Evolutionary conservation across 1,140 invertebrate species (phyloP).

Genomic region (Drosophila carrolli): DNA sequence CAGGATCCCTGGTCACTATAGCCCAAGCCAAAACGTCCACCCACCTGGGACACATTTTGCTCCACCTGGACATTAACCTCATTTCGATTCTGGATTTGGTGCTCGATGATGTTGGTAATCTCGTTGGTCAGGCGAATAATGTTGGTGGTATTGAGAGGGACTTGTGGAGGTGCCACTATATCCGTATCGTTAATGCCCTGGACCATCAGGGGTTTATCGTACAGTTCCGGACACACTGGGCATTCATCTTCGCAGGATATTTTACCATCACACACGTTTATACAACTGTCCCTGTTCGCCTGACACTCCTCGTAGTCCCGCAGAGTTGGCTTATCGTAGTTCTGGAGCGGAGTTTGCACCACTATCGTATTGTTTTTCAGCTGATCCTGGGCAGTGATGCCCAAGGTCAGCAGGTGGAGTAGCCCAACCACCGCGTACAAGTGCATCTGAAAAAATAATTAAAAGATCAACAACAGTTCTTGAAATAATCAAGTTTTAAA

Average conservation of each 20-base stretch:
- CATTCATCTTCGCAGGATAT: slow-evolving; percentile 50
- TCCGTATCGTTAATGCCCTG: slow-evolving; percentile 73
- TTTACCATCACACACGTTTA: slow-evolving; percentile 24
- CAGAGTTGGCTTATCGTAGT: slow-evolving; percentile 69
- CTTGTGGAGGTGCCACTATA: slow-evolving; percentile 26
- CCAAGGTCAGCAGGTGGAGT: slow-evolving; percentile 28
- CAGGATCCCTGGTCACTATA: slow-evolving; percentile 70
- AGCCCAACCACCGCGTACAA: slow-evolving; percentile 11
- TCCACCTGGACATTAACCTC: slow-evolving; percentile 60
- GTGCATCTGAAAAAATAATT: background rate
- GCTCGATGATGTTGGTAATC: slow-evolving; percentile 72
- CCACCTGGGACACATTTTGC: slow-evolving; percentile 69
- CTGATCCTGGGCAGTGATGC: background rate
- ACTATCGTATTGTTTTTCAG: slow-evolving; percentile 56
- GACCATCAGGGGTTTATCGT: slow-evolving; percentile 63
- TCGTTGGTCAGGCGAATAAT: slow-evolving; percentile 74
- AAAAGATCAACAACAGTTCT: too few relatives aligned
- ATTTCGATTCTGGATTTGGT: slow-evolving; percentile 53
- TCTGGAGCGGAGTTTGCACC: slow-evolving; percentile 65
- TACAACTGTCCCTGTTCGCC: slow-evolving; percentile 49
- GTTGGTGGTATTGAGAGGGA: slow-evolving; percentile 66
- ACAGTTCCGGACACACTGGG: slow-evolving; percentile 65
- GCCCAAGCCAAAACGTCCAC: slow-evolving; percentile 72
- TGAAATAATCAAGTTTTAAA: too few relatives aligned
- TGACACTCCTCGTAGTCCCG: slow-evolving; percentile 69